Evolutionary conservation across 1,140 invertebrate genomes (phyloP).

Genomic region (Sitodiplosis mosellana): DNA sequence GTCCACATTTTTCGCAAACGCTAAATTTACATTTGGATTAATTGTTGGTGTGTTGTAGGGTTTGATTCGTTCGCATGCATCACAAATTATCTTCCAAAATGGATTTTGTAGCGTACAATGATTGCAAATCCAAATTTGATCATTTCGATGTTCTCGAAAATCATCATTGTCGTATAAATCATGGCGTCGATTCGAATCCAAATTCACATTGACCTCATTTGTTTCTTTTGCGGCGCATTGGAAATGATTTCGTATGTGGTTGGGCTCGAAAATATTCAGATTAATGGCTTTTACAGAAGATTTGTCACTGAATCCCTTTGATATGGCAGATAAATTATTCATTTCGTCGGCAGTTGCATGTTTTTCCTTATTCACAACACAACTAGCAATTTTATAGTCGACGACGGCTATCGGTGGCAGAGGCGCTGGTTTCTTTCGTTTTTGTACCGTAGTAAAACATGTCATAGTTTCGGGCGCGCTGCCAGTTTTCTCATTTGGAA

Average conservation of each 20-base stretch:
- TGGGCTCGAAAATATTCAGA: neutral
- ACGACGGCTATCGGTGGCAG: slow-evolving; percentile 20
- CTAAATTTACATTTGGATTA: neutral
- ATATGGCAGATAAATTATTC: slow-evolving; percentile 1
- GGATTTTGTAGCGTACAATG: slow-evolving; percentile 34
- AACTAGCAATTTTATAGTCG: neutral
- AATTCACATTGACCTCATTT: no score
- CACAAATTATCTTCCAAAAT: slow-evolving; percentile 34
- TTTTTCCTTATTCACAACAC: neutral
- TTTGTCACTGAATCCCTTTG: neutral
- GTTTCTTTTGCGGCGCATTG: neutral
- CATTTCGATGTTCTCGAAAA: neutral
- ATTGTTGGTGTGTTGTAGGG: slow-evolving; percentile 11
- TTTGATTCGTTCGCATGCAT: slow-evolving; percentile 29
- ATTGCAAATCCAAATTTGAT: slow-evolving; percentile 27
- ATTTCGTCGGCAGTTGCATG: neutral
- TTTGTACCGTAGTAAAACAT: slow-evolving; percentile 44
- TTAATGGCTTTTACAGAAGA: neutral
- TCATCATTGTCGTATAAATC: neutral
- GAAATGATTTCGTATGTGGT: neutral
- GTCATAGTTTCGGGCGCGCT: slow-evolving; percentile 30
- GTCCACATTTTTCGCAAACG: neutral
- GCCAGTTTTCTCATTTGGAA: slow-evolving; percentile 10
- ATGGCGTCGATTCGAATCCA: no score
- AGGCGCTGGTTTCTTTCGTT: slow-evolving; percentile 34